phyloP scores from a whole-genome alignment of 2,113 vertebrate species.

The Zapus hudsonius region DNA sequence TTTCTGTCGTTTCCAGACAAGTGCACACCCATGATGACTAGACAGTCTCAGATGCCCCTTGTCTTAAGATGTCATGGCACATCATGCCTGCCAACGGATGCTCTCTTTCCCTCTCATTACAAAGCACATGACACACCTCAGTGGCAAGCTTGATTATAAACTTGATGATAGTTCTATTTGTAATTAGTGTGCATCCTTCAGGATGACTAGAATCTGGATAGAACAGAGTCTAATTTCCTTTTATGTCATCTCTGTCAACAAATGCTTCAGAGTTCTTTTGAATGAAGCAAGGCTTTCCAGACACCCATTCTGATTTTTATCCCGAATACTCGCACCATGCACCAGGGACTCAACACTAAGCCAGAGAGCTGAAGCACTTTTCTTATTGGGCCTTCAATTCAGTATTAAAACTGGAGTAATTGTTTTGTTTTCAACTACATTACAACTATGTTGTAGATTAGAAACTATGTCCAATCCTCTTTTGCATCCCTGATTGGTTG shows the following conservation, averaged over 20 bases:
- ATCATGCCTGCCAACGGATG: background rate
- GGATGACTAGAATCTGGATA: background rate
- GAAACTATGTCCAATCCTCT: background rate
- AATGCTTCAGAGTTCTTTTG: background rate
- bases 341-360: background rate
- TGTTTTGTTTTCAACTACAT: background rate
- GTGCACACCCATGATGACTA: fast-evolving
- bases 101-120: background rate
- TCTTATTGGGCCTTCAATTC: background rate
- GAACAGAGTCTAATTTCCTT: background rate
- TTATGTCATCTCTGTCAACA: background rate
- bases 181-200: background rate
- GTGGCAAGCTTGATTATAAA: too few species aligned
- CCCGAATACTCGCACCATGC: background rate
- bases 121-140: background rate
- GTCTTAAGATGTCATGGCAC: background rate
- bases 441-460: background rate
- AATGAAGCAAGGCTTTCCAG: background rate
- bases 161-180: background rate
- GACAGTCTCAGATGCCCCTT: background rate
- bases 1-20: background rate
- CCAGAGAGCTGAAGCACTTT: background rate
- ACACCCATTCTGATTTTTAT: background rate
- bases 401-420: background rate
- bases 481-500: background rate